phyloP scores from a whole-genome alignment of 2,797 vertebrate genomes.

The Gila robusta region DNA sequence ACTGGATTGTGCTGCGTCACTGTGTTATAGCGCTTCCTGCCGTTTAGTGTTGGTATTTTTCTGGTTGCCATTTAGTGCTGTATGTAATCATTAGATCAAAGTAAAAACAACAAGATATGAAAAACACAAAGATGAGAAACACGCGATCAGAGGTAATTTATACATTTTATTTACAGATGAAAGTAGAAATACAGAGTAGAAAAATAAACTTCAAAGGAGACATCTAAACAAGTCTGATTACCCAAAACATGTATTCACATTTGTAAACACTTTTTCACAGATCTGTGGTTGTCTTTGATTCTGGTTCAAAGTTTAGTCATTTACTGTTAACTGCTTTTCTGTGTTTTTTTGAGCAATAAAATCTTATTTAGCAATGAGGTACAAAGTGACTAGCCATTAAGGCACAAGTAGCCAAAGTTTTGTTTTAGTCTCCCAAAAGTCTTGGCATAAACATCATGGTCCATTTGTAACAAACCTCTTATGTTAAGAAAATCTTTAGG shows the following conservation, averaged over 20 bases:
- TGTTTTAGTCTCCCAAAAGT: background rate
- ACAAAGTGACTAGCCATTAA: background rate
- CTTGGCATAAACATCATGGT: background rate
- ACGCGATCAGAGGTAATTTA: background rate
- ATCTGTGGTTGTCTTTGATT: conserved; percentile 1
- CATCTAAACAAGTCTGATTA: background rate
- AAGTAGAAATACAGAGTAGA: conserved; percentile 35
- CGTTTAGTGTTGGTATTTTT: background rate
- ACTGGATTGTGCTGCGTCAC: background rate
- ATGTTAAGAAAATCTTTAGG: background rate
- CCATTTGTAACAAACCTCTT: background rate
- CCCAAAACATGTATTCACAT: background rate
- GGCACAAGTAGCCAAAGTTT: background rate
- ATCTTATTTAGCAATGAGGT: background rate
- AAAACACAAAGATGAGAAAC: background rate
- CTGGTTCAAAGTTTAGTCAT: background rate
- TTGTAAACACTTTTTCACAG: conserved; percentile 17
- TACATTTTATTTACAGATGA: conserved; percentile 24
- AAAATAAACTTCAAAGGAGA: background rate
- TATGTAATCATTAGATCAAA: background rate
- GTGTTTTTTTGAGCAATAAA: background rate
- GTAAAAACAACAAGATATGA: background rate
- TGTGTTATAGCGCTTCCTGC: background rate
- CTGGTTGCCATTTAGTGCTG: background rate
- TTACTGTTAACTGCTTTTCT: background rate